Base-by-base conservation (phyloP, 2,113 vertebrate genomes). In the Leptodactylus fuscus region DNA sequence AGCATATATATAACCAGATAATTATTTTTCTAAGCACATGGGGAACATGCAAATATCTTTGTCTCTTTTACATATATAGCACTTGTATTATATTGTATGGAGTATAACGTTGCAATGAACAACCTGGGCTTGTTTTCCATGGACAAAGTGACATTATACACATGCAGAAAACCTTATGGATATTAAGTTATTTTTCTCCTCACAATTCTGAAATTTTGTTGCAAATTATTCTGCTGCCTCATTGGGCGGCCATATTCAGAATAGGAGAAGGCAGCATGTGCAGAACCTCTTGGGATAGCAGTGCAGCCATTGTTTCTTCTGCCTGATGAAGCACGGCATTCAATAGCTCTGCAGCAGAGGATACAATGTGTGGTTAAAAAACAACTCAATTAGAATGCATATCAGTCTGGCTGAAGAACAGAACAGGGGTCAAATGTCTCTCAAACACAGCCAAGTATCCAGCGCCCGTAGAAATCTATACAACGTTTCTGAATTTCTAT, bases 271-370 rank as follows among this genome's bases (percentile, higher is more conserved):
- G 44, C 15, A 32, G 20, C 38, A 78, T 60, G 51, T 60, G 22
- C 15, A 60, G 20, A 79, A 60, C 53, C 77, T 79, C 77, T 60
- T 44, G 34, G 77, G 77, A 79, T 18, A 60, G 20, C 77, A 27
- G 5, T 18, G 38, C 36, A 60, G 77, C 1, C 53, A 62, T 60
- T 60, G 34, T 79, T 34, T 20, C 34, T 62, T 79, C 77, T 79
- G 77, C 77, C 53, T 27, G 77, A 60, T 62, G 53, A 44, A 79
- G 77, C 34, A 4, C n/a, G 15, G 22, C 53, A 79, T 79, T 60
- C n/a, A 79, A 44, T 79, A 8, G 3, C 36, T 60, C 77, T 79
- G 34, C 53, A 41, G 36, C 32, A 18, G 32, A 36, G 5, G 55
- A 38, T 8, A 18, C 32, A 79, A 79, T 41, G 18, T 79, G 76